Evolutionary conservation across 1,140 invertebrate species (phyloP), one percentile per base, ranked within the genome.

Genomic region (Meloidogyne floridensis): DNA sequence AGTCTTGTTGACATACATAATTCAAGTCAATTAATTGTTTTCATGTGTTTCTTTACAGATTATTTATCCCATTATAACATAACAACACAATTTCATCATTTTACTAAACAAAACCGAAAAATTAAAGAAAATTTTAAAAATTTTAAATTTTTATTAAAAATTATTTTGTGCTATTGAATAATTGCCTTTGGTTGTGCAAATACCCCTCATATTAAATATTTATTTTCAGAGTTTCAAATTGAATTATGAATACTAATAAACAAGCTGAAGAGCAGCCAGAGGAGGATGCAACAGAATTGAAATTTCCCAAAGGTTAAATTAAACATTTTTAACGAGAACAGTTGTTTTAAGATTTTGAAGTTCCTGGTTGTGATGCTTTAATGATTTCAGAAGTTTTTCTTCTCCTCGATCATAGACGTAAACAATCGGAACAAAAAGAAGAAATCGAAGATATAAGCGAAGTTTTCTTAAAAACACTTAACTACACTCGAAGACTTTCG

Each of bases 331-430:
- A 54, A 76, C 2, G 59, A 76, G 10, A n/a, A 76, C 10, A 56
- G 4, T 20, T 69, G 65, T 80, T 81, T 85, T 80, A 84, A 87
- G 86, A 89, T 72, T 90, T 89, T 72, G 85, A 90, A 72, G 75
- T 78, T 11, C n/a, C 77, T 13, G 81, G 80, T 4, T 89, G 89
- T 73, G 97, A 99, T 92, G 98, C 97, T 0, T 91, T 99, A 54
- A 91, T 99, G 79, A 97, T 98, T 90, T 98, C 96, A 11, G 98
- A 99, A 93, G 98, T 99, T 0, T 95, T 96, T 87, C 96, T 99
- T 94, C 92, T 99, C 80, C 91, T 99, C 82, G 96, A 99, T 88
- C 96, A 99, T 91, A 93, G 97, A 75, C 97, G 98, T 91, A 94
- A 94, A 56, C 96, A 98, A 90, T 98, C 98, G 91, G 96, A 99